Conservation (phyloP, 2,797 vertebrate genomes). For the Channallabes apus region DNA sequence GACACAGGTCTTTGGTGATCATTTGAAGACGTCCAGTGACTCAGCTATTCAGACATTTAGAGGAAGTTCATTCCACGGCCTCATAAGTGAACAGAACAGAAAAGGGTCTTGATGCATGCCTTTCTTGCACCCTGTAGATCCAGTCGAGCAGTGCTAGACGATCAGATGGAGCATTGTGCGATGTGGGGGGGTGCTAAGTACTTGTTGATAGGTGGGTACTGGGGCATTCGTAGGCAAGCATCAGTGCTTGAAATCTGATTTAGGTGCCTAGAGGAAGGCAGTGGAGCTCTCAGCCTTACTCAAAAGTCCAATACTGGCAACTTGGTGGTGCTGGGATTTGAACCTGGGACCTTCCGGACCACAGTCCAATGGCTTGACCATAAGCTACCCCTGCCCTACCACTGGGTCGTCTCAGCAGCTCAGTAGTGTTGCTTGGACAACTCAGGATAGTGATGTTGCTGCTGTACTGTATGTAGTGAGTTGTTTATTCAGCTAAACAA, state of each 20-base stretch:
- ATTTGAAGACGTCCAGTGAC: background rate
- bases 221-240: background rate
- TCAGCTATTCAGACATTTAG: background rate
- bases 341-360: no score
- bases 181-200: no score
- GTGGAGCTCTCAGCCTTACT: background rate
- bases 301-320: no score
- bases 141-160: background rate
- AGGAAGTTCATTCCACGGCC: background rate
- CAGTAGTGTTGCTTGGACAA: background rate
- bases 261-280: background rate
- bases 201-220: no score
- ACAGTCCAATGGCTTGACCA: no score
- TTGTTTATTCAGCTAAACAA: background rate
- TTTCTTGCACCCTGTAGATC: background rate
- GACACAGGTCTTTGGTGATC: background rate
- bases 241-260: background rate
- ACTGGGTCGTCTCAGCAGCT: background rate
- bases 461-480: background rate
- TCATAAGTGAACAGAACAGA: background rate
- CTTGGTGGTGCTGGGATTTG: no score
- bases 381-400: background rate
- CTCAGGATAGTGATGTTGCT: background rate
- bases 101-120: background rate
- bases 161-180: background rate